These are phyloP conservation scores for Macrotis lagotis DNA, from an alignment of 2,113 vertebrate species.

Conservation along the genomic window DNA sequence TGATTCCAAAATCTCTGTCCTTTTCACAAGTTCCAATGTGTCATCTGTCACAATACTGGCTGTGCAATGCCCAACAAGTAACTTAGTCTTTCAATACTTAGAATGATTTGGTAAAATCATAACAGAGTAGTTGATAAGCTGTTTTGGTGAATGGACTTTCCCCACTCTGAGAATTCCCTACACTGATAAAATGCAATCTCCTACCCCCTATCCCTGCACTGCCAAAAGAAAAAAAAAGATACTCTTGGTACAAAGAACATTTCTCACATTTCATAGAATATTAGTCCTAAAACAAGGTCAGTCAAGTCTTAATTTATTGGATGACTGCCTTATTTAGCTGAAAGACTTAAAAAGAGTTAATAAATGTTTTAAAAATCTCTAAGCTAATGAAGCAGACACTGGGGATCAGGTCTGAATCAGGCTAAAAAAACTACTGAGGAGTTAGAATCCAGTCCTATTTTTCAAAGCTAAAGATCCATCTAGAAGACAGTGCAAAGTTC, in stretches of 20 bases:
- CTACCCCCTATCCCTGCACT: neutral
- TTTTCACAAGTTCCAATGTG: neutral
- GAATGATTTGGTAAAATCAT: neutral
- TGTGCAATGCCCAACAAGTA: neutral
- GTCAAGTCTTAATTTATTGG: slow-evolving; percentile 15
- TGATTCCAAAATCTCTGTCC: neutral
- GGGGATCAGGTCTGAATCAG: neutral
- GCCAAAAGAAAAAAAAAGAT: neutral
- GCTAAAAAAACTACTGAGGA: neutral
- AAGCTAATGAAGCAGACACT: neutral
- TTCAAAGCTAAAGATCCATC: neutral
- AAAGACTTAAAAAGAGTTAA: slow-evolving; percentile 34
- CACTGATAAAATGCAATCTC: neutral
- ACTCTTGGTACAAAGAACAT: neutral
- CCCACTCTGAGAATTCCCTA: neutral
- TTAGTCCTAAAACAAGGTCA: neutral
- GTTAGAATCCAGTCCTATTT: neutral
- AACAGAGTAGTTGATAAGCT: neutral
- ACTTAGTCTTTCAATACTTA: neutral
- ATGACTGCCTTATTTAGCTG: slow-evolving; percentile 25
- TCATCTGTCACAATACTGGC: neutral
- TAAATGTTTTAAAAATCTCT: slow-evolving; percentile 35
- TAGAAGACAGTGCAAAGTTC: neutral
- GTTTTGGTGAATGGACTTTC: neutral
- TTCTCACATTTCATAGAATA: slow-evolving; percentile 30